Base-by-base conservation (phyloP, 2,113 vertebrate genomes). In the Argyrosomus japonicus region DNA sequence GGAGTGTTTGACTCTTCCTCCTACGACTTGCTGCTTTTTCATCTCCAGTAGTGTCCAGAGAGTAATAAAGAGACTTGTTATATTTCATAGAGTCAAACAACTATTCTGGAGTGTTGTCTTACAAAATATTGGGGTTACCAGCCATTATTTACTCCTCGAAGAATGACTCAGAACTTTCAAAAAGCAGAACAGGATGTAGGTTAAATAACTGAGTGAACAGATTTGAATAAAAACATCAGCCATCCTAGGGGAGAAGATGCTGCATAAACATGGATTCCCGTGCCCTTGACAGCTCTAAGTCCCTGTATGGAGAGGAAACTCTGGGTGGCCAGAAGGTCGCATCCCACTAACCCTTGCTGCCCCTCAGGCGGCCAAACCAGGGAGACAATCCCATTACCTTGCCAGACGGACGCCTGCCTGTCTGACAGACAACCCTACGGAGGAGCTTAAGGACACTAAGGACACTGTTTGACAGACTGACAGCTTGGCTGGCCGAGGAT, bases 321-420 rank as follows among this genome's bases (percentile, higher is more conserved):
- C 48, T 73, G 93, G 91, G 91, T 88, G 88, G 91, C 92, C 94
- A 94, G 90, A 91, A 94, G 96, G 95, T 94, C 78, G 79, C 70
- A 85, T 91, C 89, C 91, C 95, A 92, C 93, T 15, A 90, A 93
- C 93, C 91, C 86, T 56, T 83, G 65, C 74, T 85, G 80, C 69
- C 76, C 76, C 81, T 74, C 56, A 88, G 84, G 88, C 76, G 11
- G 87, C 87, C 83, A 83, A 92, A 93, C 90, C 84, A 77, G 86
- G 58, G 81, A 90, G 91, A 93, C 92, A 95, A 95, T 94, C 93
- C 89, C 88, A 94, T 95, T 94, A 95, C 76, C 63, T 64, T 86
- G 71, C 82, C 84, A 90, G 90, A 91, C 84, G 75, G 91, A 90
- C 56, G 75, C 87, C 87, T 67, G 72, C 69, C 70, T 86, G 84